Base-by-base conservation (phyloP, 2,797 vertebrate genomes). In the Bradypodion pumilum region DNA sequence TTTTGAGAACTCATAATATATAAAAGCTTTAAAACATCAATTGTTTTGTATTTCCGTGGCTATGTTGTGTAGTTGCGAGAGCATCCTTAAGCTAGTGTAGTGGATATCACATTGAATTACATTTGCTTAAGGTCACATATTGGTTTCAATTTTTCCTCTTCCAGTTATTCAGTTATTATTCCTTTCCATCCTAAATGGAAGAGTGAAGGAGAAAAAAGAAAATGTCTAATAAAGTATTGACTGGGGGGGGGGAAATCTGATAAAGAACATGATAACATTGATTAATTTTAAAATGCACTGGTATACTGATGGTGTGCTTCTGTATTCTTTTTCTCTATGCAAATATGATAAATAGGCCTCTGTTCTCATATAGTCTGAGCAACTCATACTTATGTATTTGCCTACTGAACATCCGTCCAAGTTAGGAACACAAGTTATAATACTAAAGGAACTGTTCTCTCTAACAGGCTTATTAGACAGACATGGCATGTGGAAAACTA, bases 1-100 rank as follows among this genome's bases (percentile, higher is more conserved):
- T 94, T 95, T 96, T 92, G 90, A 92, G 94, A 92, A 91, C 3
- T 42, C 93, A 84, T 87, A 94, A 90, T 95, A 95, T 96, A 95
- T 95, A 94, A 93, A 91, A 23, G 69, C 89, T 94, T 94, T 94
- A 92, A 95, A 94, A 91, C 86, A 79, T 92, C 84, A 89, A 93
- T 89, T 92, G 87, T 94, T 95, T 92, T 93, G 85, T 94, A 90
- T 94, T 87, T 93, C 84, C 90, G 89, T 94, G 91, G 90, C 89
- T 93, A 46, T 79, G 84, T 86, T 93, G 80, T 93, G 84, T 85
- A 85, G 88, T 94, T 93, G 86, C 93, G 90, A 89, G 92, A 93
- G 93, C 87, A 90, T 94, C 84, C 56, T n/a, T 91, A 90, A 81
- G 56, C 86, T 91, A 92, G 91, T 88, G 80, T 56, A 88, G 79